phyloP scores from a whole-genome alignment of 2,113 vertebrate species.

The Mirounga angustirostris region DNA sequence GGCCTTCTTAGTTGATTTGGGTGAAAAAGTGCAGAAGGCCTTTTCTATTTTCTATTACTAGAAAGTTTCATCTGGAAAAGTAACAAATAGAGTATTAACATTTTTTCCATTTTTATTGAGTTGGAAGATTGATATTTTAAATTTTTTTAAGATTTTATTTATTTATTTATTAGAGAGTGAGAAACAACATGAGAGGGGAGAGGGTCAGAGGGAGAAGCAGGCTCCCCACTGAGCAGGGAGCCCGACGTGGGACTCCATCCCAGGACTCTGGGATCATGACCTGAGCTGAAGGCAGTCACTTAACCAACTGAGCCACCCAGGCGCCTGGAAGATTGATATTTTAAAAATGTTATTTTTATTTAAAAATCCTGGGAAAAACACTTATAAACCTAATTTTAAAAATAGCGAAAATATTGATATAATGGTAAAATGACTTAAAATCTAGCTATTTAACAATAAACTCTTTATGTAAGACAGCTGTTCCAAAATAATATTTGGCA shows the following conservation, averaged over 20 bases:
- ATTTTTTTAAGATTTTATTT: conserved; percentile 41
- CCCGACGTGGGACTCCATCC: no score
- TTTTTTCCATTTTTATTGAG: conserved; percentile 43
- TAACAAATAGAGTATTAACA: not conserved
- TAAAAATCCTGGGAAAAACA: not conserved
- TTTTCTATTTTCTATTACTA: not conserved
- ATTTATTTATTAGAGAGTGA: conserved; percentile 19
- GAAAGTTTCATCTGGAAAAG: conserved; percentile 35
- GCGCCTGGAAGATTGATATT: not conserved
- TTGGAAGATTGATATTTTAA: not conserved
- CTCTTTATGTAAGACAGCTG: not conserved
- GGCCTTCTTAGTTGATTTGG: not conserved
- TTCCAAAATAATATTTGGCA: conserved; percentile 50
- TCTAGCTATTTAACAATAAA: not conserved
- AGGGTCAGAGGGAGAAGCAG: no score
- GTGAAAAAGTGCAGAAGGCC: not conserved
- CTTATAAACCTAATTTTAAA: conserved; percentile 24
- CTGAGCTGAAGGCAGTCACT: no score
- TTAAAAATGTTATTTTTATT: conserved; percentile 63
- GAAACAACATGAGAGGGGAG: no score
- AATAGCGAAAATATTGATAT: not conserved
- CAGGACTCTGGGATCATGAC: no score
- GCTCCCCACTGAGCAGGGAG: no score
- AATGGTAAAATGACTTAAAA: conserved; percentile 41
- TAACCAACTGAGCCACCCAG: no score